Percentiles rank a stretch among this genome's conserved stretches.
These are phyloP conservation scores for Eulithis testata DNA, from an alignment of 2,888 invertebrate genomes.

Conservation along the genomic window DNA sequence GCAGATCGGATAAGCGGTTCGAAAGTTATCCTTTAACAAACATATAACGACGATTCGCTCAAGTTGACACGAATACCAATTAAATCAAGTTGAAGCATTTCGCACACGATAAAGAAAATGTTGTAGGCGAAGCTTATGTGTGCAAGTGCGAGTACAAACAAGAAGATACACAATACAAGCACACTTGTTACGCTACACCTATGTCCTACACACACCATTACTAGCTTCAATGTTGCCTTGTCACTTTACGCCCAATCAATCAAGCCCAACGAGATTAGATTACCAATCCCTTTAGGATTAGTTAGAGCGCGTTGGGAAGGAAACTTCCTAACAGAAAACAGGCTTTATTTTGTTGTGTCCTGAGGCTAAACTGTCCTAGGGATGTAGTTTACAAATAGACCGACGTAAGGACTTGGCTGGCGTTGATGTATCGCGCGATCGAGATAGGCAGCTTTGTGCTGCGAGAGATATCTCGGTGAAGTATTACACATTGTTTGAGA, in stretches of 20 bases:
- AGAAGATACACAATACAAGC: too few species aligned
- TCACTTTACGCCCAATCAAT: slow-evolving; percentile 14
- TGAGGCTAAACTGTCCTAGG: slow-evolving; percentile 24
- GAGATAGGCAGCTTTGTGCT: slow-evolving; percentile 46
- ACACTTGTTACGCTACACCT: neutral
- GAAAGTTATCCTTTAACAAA: too few species aligned
- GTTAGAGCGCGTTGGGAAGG: neutral
- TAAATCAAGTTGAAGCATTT: neutral
- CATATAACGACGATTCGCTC: too few species aligned
- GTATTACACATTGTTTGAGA: slow-evolving; percentile 27
- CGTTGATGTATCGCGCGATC: slow-evolving; percentile 58
- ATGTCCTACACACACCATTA: neutral
- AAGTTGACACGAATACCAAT: too few species aligned
- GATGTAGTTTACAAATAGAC: slow-evolving; percentile 45
- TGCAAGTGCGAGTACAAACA: too few species aligned
- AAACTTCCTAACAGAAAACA: slow-evolving; percentile 2
- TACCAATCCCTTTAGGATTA: slow-evolving; percentile 22
- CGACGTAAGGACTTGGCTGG: slow-evolving; percentile 47
- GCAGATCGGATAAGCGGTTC: too few species aligned
- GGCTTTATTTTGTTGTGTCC: slow-evolving; percentile 19
- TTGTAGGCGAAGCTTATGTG: too few species aligned
- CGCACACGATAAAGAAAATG: neutral
- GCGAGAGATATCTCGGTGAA: slow-evolving; percentile 30
- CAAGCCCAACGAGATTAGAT: slow-evolving; percentile 15
- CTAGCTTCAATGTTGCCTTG: neutral